Base-by-base conservation (phyloP, 1,140 invertebrate genomes). In the Euborellia annulipes region DNA sequence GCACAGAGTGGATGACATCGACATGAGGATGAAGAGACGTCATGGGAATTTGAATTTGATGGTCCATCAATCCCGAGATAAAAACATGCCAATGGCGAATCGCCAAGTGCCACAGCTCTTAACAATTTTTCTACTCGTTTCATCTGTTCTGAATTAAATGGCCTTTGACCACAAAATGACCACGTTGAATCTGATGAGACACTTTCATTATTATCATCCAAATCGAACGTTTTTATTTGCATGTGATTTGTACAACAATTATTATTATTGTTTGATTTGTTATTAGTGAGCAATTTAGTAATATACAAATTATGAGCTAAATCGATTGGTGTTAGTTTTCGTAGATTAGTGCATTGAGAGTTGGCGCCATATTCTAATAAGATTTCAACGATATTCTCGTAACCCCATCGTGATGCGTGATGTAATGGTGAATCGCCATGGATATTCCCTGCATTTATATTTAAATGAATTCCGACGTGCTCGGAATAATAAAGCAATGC, bases 361-460 rank as follows among this genome's bases (percentile, higher is more conserved):
- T 73, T 64, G 3, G 76, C 77, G 14, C 75, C 75, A 61, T 82
- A 75, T 54, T 86, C 78, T 38, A 86, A 62, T 8, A 88, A 58
- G 40, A 81, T 66, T 49, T 74, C 66, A 1, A 79, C 75, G 47
- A 87, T 85, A 14, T 67, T 66, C 56, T 72, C 68, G 62, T 84
- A 88, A 9, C 82, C 83, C 82, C 82, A 88, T 58, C 79, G 79
- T 3, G 80, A 72, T 14, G 84, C 82, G 47, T 76, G 62, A 65
- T 88, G 83, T 11, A 91, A 58, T 1, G 84, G 69, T 14, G 80
- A 87, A 51, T 89, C 83, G 1, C 82, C 82, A 53, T 70, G 70
- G 45, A 72, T 69, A 66, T 89, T 89, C 17, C 54, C 54, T 27
- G 66, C 61, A 64, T 79, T 78, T 22, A 79, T 65, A 49, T 80